A percentile compares a stretch with the other conserved stretches of the same genome.
These are phyloP conservation scores for Cyaniris semiargus DNA, from an alignment of 2,888 invertebrate species.

Conservation along the genomic window DNA sequence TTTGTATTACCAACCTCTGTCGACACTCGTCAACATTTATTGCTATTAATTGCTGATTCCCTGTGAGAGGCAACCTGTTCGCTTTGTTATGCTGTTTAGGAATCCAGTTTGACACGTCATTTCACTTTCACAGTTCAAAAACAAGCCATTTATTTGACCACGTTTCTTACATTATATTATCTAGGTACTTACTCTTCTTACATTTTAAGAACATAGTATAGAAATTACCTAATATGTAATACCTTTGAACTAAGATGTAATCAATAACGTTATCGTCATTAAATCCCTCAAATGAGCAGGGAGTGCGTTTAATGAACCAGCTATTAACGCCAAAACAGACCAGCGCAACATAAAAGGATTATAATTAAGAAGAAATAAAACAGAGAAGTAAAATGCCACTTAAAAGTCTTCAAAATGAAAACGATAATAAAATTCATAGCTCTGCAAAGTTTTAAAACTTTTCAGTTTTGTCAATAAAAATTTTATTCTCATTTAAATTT, in stretches of 20 bases:
- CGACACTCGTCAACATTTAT: background rate
- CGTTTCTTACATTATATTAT: background rate
- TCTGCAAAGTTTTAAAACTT: conserved; percentile 26
- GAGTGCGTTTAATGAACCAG: background rate
- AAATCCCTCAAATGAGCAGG: conserved; percentile 3
- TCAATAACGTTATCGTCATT: background rate
- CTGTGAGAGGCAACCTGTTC: conserved; percentile 16
- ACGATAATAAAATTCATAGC: conserved; percentile 28
- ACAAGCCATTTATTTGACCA: background rate
- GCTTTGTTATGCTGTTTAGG: conserved; percentile 23
- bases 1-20: background rate
- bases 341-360: background rate
- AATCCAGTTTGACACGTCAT: background rate
- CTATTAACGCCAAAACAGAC: background rate
- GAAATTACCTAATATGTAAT: too few relatives aligned
- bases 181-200: too few relatives aligned
- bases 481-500: conserved; percentile 42
- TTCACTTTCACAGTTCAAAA: background rate
- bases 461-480: conserved; percentile 18
- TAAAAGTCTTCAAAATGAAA: conserved; percentile 5
- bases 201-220: too few relatives aligned
- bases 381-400: background rate
- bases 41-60: conserved; percentile 12
- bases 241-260: background rate
- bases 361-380: background rate